Percentiles rank a stretch among this genome's conserved stretches.
phyloP scores from a whole-genome alignment of 37 sponge, comb jelly and placozoan genomes.

The Haliclona indistincta region DNA sequence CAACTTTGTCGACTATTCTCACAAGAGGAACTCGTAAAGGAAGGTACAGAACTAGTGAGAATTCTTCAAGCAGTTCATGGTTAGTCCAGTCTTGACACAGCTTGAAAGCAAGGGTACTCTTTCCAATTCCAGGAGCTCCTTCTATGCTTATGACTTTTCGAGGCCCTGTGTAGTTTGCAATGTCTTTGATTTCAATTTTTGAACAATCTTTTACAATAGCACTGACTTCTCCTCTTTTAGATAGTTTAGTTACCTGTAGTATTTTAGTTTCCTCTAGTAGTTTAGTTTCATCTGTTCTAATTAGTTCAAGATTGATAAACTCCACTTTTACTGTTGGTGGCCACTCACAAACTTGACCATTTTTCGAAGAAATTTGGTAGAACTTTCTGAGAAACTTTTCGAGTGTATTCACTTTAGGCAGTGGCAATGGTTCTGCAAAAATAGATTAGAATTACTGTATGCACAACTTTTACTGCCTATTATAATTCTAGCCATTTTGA shows the following conservation, averaged over 20 bases:
- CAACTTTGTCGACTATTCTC: slow-evolving; percentile 7
- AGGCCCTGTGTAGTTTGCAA: not conserved
- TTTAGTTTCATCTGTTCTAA: not conserved
- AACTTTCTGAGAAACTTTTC: not conserved
- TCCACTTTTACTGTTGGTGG: slow-evolving; percentile 8
- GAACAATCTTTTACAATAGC: not conserved
- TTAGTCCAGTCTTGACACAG: slow-evolving; percentile 14
- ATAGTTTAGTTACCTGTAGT: not conserved
- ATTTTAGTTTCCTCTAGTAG: too few species aligned
- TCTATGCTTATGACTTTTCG: slow-evolving; percentile 7
- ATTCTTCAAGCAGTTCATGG: not conserved
- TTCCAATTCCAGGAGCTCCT: slow-evolving; percentile 26
- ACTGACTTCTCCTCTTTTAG: not conserved
- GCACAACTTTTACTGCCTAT: too few species aligned
- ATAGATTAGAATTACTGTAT: too few species aligned
- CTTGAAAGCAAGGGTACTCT: slow-evolving; percentile 7
- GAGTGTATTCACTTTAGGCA: too few species aligned
- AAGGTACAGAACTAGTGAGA: not conserved
- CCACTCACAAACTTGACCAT: not conserved
- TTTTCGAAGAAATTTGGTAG: not conserved
- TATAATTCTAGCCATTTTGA: too few species aligned
- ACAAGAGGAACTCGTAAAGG: slow-evolving; percentile 2
- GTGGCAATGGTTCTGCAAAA: too few species aligned
- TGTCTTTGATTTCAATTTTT: not conserved
- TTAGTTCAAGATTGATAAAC: slow-evolving; percentile 3